Evolutionary conservation across 2,113 vertebrate species (phyloP), one percentile per base, ranked within the genome.

Genomic region (Alectura lathami): DNA sequence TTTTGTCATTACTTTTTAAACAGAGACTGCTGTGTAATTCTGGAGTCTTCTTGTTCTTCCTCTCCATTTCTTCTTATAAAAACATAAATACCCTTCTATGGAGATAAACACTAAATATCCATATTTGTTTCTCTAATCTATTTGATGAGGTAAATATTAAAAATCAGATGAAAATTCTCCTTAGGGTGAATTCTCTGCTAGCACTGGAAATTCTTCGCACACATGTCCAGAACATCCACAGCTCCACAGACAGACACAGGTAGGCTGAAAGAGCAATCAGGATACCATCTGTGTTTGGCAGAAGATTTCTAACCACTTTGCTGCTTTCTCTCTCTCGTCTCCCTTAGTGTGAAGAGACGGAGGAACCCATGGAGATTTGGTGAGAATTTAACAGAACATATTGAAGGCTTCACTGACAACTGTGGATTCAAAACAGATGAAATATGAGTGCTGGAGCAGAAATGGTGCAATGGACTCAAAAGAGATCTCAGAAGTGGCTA

Each of bases 211-310:
- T 51, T 72, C 78, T 89, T 94, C 14, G 3, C 81, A 53, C 70
- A 51, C 78, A n/a, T 43, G 79, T 90, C 89, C 92, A 91, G 66
- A 95, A 84, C 89, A 96, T 95, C 96, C 89, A 83, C 72, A 83
- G 84, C 86, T 94, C 92, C 78, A 74, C 43, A 68, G 86, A 91
- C 78, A 92, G 89, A 91, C 90, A 85, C 88, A 94, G 91, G 89
- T 96, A 91, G 88, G 88, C 86, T 81, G 74, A 96, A 96, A 96
- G 84, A 96, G 92, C 92, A 95, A 94, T 94, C 92, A 73, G 42
- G 43, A 53, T 83, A 64, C 91, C 94, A 96, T 96, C 94, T 94
- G 88, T 93, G 79, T 89, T 80, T 91, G 42, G 93, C 87, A 96
- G 83, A 93, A 96, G 80, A 96, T 89, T 93, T 94, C 86, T 89